Evolutionary conservation across 1,140 invertebrate species (phyloP), one percentile per base, ranked within the genome.

Genomic region (Sinella curviseta): DNA sequence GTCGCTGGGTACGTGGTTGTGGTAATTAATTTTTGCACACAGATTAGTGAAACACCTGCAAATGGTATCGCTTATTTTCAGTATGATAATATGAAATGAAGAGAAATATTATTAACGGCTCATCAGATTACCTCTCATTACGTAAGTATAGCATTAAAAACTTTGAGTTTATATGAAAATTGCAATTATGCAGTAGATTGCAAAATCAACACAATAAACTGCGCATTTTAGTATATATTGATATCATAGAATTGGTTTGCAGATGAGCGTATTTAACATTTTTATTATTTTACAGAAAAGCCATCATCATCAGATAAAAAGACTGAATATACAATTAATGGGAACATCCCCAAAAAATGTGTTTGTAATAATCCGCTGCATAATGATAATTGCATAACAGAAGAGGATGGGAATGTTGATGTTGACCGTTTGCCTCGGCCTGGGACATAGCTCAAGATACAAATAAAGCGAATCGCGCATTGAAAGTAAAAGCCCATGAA

Each of bases 11-110:
- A 4, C 24, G 55, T 60, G n/a, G 24, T 60, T 60, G 55, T 60
- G 55, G 24, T 24, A 60, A 60, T 60, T 60, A 60, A 60, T 60
- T 60, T 60, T 60, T 60, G 55, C 55, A 60, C n/a, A n/a, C n/a
- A n/a, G n/a, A n/a, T n/a, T n/a, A n/a, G 14, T 14, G 55, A 60
- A 60, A 14, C 55, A 60, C 55, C 55, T 60, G 55, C 55, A 60
- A 8, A 12, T 48, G 39, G 4, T 4, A 48, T 48, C 39, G 4
- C 39, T 8, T 8, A 48, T 4, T 17, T 4, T 48, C 39, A 8
- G 3, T 60, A 12, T n/a, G n/a, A n/a, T n/a, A n/a, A n/a, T n/a
- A n/a, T n/a, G n/a, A n/a, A n/a, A n/a, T 60, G 14, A 14, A 14
- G 24, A 24, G 55, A 14, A 60, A 60, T 12, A 60, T n/a, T 17